Percentiles rank a stretch among this genome's conserved stretches.
Evolutionary conservation across 2,797 vertebrate species (phyloP).

Genomic region (Halcyon chelicuti): DNA sequence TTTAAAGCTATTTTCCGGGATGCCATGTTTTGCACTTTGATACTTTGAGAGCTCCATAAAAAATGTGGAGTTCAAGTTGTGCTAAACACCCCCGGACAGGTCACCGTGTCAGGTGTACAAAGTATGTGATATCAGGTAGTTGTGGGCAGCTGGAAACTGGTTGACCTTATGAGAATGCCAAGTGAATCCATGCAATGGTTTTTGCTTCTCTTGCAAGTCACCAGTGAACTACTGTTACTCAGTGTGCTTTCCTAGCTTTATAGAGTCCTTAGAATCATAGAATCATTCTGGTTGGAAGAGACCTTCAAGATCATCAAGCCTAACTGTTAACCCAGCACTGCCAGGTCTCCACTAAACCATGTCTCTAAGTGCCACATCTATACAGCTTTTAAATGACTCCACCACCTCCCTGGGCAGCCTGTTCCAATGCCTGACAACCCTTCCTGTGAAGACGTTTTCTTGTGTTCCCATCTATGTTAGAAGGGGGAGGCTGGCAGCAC

Average conservation of each 20-base stretch:
- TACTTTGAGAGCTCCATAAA: background rate
- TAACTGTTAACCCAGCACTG: background rate
- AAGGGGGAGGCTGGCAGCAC: background rate
- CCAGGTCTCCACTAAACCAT: background rate
- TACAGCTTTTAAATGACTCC: background rate
- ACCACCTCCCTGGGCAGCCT: background rate
- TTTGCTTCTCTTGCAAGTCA: background rate
- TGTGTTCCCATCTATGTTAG: background rate
- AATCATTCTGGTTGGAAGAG: background rate
- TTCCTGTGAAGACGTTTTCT: background rate
- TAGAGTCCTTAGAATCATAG: background rate
- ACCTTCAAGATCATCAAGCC: background rate
- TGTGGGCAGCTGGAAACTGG: background rate
- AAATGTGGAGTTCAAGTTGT: rapidly evolving
- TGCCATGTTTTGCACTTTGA: background rate
- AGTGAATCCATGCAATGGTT: background rate
- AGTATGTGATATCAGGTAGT: no score
- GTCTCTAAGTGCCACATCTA: background rate
- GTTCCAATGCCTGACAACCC: background rate
- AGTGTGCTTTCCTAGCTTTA: background rate
- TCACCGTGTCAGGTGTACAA: background rate
- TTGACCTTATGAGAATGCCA: background rate
- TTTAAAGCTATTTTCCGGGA: background rate
- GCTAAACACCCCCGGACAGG: rapidly evolving
- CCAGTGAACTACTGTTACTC: background rate